Percentiles rank a stretch among this genome's conserved stretches.
phyloP scores from a whole-genome alignment of 1,140 invertebrate species.

The Penaeus vannamei region DNA sequence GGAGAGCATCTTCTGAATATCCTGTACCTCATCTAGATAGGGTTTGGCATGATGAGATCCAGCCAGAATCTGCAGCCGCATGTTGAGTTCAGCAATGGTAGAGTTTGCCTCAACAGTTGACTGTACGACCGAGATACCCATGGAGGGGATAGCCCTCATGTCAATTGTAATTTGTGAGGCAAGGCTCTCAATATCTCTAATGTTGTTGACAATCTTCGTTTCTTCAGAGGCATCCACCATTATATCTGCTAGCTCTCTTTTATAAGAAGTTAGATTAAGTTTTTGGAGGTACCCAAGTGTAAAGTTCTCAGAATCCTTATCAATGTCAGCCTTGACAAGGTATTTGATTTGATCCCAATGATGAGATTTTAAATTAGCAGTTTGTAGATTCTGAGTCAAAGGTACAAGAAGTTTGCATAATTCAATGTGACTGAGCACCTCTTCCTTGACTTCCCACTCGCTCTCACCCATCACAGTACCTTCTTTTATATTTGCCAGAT shows the following conservation, averaged over 20 bases:
- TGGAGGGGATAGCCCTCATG: conserved; percentile 26
- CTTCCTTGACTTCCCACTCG: conserved; percentile 58
- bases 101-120: conserved; percentile 49
- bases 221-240: conserved; percentile 55
- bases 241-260: conserved; percentile 59
- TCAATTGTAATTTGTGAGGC: conserved; percentile 42
- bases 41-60: conserved; percentile 49
- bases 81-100: conserved; percentile 51
- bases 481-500: background rate
- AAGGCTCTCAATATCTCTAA: conserved; percentile 47
- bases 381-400: conserved; percentile 57
- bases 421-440: conserved; percentile 51
- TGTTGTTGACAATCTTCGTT: conserved; percentile 50
- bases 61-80: conserved; percentile 46
- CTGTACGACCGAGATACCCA: conserved; percentile 45
- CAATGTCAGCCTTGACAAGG: conserved; percentile 53
- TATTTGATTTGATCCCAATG: conserved; percentile 58
- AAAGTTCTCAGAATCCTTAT: conserved; percentile 55
- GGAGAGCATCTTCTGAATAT: conserved; percentile 35
- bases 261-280: conserved; percentile 54
- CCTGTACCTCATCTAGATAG: conserved; percentile 46
- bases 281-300: conserved; percentile 59
- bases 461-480: conserved; percentile 35
- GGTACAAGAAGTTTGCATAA: conserved; percentile 55
- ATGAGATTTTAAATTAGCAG: conserved; percentile 51